Base-by-base conservation (phyloP, 2,113 vertebrate species). In the Oreochromis spilurus region DNA sequence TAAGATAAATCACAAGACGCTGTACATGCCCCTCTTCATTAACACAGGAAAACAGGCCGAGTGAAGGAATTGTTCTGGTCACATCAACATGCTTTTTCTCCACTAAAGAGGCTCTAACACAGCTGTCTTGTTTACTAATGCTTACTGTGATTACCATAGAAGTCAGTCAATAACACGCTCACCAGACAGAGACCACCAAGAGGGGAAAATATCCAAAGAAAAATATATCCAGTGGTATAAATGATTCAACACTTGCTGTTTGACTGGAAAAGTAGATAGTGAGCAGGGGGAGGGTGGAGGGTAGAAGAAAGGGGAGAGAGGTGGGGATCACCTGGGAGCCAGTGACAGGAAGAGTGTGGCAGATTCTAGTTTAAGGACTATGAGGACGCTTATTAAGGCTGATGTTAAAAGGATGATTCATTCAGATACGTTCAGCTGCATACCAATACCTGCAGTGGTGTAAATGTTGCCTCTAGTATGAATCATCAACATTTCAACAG, bases 191-290 rank as follows among this genome's bases (percentile, higher is more conserved):
- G 55, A 91, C 80, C 78, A 89, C 12, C 11, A 55, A 72, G 81
- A 87, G 79, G 81, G 36, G 84, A 55, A 85, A 72, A 55, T 54
- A 31, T 91, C 89, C 92, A 75, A 31, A 48, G n/a, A 3, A 45
- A 29, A 11, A 24, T 45, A 92, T 93, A 94, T 79, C 81, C 38
- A 60, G 34, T 52, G 67, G 82, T 84, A 92, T 94, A 65, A 95
- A 96, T 94, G 94, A 95, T 95, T 96, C 79, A 96, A 67, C 86
- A 87, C 86, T 58, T 54, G 10, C 29, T 84, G 87, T 79, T 78
- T 84, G 78, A 86, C 92, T 57, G 52, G 58, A 80, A 57, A 58
- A 85, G 83, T 58, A 85, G 40, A 58, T 4, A 82, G 81, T 16
- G 79, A 78, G 85, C 11, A 43, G 1, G 7, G 1, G 26, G 36